Conservation (phyloP, 2,113 vertebrate genomes). For the Argyrosomus japonicus region DNA sequence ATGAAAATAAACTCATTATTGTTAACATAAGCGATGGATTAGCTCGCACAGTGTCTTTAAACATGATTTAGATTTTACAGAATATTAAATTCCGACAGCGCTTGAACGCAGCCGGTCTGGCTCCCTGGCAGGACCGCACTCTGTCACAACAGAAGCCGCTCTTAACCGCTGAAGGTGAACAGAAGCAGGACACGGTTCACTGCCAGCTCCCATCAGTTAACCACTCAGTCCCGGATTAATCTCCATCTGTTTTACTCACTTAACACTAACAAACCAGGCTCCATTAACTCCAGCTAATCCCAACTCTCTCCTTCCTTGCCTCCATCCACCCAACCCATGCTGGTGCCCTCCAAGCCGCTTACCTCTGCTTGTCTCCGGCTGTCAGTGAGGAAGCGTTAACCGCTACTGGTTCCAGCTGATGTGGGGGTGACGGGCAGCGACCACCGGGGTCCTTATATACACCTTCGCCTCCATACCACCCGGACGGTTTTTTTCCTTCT, state of each 20-base stretch:
- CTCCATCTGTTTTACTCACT: conserved; percentile 18
- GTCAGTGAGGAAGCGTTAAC: conserved; percentile 40
- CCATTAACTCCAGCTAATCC: neutral
- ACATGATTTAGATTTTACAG: neutral
- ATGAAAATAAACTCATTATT: neutral
- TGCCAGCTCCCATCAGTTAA: conserved; percentile 34
- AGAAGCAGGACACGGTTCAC: neutral
- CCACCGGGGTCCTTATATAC: conserved; percentile 82
- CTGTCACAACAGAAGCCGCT: conserved; percentile 32
- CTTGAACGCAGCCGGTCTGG: conserved; percentile 19
- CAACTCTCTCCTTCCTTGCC: neutral
- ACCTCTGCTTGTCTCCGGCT: conserved; percentile 72
- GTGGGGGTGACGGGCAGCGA: neutral
- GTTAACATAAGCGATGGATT: too few relatives aligned
- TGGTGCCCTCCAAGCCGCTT: conserved; percentile 25
- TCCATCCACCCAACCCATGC: neutral
- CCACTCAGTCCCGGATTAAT: conserved; percentile 35
- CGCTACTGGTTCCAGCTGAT: conserved; percentile 68
- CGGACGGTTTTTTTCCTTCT: neutral
- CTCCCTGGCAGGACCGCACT: neutral
- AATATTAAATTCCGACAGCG: neutral
- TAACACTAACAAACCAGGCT: neutral
- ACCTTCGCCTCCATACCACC: conserved; percentile 27
- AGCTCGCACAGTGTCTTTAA: too few relatives aligned
- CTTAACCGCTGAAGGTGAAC: neutral